Conservation (phyloP, 2,797 vertebrate species). For the Macrochelys suwanniensis region DNA sequence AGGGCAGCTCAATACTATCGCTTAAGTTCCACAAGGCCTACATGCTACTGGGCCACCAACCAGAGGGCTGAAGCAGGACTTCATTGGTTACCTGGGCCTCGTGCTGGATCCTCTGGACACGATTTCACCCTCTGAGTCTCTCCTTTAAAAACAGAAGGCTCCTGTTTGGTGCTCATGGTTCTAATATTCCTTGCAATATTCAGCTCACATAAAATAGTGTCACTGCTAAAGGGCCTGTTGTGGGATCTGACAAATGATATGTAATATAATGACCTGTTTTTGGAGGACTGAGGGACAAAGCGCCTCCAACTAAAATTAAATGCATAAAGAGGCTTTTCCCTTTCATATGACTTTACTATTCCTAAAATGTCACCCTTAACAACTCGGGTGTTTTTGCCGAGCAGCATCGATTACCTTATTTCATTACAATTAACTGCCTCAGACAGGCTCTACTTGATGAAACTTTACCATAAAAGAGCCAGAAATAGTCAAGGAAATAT, state of each 20-base stretch:
- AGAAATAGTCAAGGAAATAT: not conserved
- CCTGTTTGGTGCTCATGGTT: not conserved
- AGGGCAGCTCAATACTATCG: not conserved
- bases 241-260: not conserved
- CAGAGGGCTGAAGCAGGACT: not conserved
- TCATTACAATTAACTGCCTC: not conserved
- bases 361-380: not conserved
- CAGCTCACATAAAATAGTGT: not conserved
- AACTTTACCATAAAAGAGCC: not conserved
- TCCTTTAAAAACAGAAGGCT: not conserved
- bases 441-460: not conserved
- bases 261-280: not conserved
- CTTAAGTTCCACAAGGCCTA: not conserved
- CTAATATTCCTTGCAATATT: not conserved
- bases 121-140: not conserved
- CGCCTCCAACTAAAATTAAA: not conserved
- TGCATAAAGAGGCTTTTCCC: not conserved
- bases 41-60: not conserved
- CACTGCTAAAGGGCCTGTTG: not conserved
- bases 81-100: not conserved
- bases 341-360: not conserved
- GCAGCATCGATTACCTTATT: not conserved
- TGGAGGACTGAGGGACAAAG: not conserved
- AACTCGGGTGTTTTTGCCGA: not conserved
- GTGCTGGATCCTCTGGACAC: not conserved